Conservation (phyloP, 2,888 invertebrate species). For the Tanytarsus gracilentus region DNA sequence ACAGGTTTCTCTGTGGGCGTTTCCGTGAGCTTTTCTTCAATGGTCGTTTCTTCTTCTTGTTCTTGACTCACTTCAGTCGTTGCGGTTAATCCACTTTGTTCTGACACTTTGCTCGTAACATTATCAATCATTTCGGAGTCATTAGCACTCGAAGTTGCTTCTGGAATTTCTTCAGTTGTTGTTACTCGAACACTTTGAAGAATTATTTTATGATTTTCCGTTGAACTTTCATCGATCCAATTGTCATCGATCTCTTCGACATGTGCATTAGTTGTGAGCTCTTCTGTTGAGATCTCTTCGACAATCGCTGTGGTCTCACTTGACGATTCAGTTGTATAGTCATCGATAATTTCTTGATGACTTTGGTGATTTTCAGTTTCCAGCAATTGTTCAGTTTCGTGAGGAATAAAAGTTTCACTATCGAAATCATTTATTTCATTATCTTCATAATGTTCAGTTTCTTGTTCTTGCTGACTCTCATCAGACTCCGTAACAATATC, state of each 20-base stretch:
- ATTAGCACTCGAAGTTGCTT: not conserved
- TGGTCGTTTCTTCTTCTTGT: not conserved
- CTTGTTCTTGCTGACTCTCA: not conserved
- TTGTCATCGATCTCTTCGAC: not conserved
- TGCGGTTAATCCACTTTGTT: not conserved
- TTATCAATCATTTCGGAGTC: not conserved
- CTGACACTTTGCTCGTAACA: conserved; percentile 1
- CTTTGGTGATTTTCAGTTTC: not conserved
- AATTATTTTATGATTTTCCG: not conserved
- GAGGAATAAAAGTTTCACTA: conserved; percentile 6
- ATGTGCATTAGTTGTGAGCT: conserved; percentile 2
- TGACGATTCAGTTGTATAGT: too few species aligned
- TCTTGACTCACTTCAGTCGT: not conserved
- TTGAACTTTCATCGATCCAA: not conserved
- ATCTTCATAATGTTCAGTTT: conserved; percentile 2
- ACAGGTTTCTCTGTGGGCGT: not conserved
- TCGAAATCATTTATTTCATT: conserved; percentile 21
- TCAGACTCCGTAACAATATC: conserved; percentile 12
- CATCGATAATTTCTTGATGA: not conserved
- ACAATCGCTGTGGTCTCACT: not conserved
- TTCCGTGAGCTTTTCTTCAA: not conserved
- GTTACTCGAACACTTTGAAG: not conserved
- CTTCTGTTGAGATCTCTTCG: not conserved
- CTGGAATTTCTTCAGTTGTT: not conserved
- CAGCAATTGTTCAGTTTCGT: conserved; percentile 18